Evolutionary conservation across 2,113 vertebrate genomes (phyloP), one percentile per base, ranked within the genome.

Genomic region (Coptodon rendalli): DNA sequence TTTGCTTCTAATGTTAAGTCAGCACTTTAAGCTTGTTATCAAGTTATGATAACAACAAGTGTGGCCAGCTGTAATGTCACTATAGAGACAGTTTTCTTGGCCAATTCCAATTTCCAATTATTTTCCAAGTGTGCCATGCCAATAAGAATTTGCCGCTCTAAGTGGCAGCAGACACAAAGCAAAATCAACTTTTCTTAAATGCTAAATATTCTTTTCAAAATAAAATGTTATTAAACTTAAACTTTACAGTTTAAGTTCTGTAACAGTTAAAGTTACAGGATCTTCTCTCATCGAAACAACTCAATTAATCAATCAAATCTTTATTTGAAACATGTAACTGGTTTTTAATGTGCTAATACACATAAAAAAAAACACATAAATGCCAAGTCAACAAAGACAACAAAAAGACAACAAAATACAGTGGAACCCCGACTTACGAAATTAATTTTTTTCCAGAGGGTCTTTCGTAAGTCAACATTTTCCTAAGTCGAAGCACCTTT

Each of bases 361-460:
- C 61, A 68, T 36, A 1, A 5, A 66, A 38, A 61, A 63, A n/a
- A 0, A 0, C 0, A 63, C 19, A 38, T 66, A 2, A 13, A 66
- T 38, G 61, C 34, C 19, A 66, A 22, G 34, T 38, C 6, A 2
- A 22, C 22, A 22, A 22, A 0, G 2, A 66, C 61, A 66, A 7
- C 34, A 66, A 66, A 66, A 38, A 0, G 2, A 66, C 61, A 66
- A 7, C 34, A 66, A 66, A 66, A 38, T 38, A 22, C 22, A 22
- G 22, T 22, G 22, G 22, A 22, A 22, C 22, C 22, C 22, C 22
- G 22, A 22, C 22, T 22, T 22, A 22, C 22, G 22, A 22, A 22
- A 22, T 22, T 22, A 22, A 22, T 22, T 22, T n/a, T n/a, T n/a
- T 22, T 22, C 22, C 22, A 22, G 22, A 22, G 22, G 22, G 22